These are phyloP conservation scores for Trachelipus rathkii DNA, from an alignment of 1,140 invertebrate genomes.

Conservation along the genomic window DNA sequence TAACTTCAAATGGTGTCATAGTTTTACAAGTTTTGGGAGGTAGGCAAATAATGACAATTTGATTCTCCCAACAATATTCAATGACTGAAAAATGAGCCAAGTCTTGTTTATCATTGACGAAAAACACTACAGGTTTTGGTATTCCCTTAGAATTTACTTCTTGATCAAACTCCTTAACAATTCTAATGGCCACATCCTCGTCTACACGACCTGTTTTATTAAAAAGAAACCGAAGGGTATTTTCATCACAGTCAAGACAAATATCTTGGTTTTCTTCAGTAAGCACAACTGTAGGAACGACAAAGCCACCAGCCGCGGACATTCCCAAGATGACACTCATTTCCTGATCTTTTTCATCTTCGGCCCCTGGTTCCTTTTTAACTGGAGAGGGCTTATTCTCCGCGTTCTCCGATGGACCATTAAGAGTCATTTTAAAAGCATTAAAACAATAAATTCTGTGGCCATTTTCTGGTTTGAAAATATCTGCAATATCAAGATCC, in stretches of 20 bases:
- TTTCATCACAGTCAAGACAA: background rate
- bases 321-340: conserved; percentile 1
- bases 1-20: conserved; percentile 1
- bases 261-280: conserved; percentile 2
- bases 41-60: conserved; percentile 25
- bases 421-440: conserved; percentile 3
- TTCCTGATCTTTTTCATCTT: background rate
- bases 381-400: background rate
- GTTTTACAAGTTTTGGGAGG: conserved; percentile 12
- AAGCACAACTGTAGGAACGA: background rate
- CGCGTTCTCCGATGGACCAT: background rate
- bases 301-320: background rate
- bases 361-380: background rate
- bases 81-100: conserved; percentile 23
- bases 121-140: conserved; percentile 17
- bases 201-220: background rate
- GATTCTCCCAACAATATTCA: conserved; percentile 24
- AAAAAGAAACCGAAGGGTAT: background rate
- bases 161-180: conserved; percentile 14
- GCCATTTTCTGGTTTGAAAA: background rate
- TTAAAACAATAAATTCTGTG: background rate
- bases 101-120: conserved; percentile 24
- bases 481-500: conserved; percentile 4
- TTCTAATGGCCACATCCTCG: background rate
- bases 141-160: conserved; percentile 18